phyloP scores from a whole-genome alignment of 2,888 invertebrate species.

The Apamea crenata region DNA sequence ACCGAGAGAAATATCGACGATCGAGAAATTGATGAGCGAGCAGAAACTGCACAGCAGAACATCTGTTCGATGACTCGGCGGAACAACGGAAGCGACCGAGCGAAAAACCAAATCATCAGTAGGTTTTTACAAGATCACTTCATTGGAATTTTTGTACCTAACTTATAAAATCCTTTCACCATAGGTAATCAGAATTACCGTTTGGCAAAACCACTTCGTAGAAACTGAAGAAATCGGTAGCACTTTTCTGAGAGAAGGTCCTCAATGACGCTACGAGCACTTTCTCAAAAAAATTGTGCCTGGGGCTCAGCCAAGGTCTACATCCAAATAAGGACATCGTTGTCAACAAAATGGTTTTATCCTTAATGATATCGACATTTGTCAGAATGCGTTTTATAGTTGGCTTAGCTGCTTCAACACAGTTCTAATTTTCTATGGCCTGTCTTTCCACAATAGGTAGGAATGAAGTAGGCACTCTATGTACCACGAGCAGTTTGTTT shows the following conservation, averaged over 20 bases:
- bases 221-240: background rate
- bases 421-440: conserved; percentile 1
- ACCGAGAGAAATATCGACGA: conserved; percentile 25
- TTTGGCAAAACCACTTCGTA: background rate
- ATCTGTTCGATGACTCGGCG: conserved; percentile 22
- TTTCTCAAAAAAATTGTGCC: background rate
- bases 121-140: conserved; percentile 8
- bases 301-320: background rate
- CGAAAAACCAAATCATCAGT: conserved; percentile 21
- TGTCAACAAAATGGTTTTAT: background rate
- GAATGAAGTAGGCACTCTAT: conserved; percentile 29
- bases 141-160: conserved; percentile 23
- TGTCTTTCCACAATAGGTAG: conserved; percentile 15
- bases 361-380: background rate
- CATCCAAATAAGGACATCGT: background rate
- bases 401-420: background rate
- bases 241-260: background rate
- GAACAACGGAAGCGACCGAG: background rate
- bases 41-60: conserved; percentile 21
- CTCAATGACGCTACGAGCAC: background rate
- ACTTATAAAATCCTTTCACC: conserved; percentile 17
- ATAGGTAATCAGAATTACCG: background rate
- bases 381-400: background rate
- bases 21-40: conserved; percentile 27
- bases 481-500: conserved; percentile 46